These are phyloP conservation scores for Prinia subflava DNA, from an alignment of 2,113 vertebrate species.

Conservation along the genomic window DNA sequence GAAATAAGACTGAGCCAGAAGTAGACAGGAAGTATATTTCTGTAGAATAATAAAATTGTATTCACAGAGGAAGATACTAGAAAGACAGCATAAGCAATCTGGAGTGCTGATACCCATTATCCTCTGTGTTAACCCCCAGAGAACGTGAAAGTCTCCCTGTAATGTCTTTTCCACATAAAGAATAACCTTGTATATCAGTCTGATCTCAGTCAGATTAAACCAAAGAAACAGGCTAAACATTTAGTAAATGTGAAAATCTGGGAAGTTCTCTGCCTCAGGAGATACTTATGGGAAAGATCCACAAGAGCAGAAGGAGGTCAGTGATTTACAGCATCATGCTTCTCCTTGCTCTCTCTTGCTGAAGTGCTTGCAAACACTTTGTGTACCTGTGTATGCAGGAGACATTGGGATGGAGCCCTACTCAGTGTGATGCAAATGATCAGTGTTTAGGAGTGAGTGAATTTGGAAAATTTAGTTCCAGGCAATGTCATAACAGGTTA, in stretches of 20 bases:
- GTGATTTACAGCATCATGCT: accelerated
- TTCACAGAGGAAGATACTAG: neutral
- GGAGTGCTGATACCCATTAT: neutral
- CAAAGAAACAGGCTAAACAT: neutral
- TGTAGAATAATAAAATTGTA: neutral
- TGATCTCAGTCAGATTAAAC: neutral
- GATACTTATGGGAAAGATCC: neutral
- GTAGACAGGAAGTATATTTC: neutral
- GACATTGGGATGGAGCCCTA: neutral
- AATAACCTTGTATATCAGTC: neutral
- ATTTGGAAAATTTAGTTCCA: neutral
- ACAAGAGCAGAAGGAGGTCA: neutral
- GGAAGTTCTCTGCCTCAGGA: neutral
- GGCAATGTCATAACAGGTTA: neutral
- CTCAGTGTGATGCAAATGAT: neutral
- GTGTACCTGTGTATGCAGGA: neutral
- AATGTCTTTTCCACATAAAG: neutral
- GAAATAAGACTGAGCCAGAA: neutral
- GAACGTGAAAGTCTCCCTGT: neutral
- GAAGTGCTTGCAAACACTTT: neutral
- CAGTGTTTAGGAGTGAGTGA: neutral
- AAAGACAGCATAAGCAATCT: neutral
- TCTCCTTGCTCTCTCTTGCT: neutral
- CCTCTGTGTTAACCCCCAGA: neutral
- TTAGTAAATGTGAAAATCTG: neutral